Evolutionary conservation across 2,888 invertebrate genomes (phyloP), one percentile per base, ranked within the genome.

Genomic region (Lottia gigantea): DNA sequence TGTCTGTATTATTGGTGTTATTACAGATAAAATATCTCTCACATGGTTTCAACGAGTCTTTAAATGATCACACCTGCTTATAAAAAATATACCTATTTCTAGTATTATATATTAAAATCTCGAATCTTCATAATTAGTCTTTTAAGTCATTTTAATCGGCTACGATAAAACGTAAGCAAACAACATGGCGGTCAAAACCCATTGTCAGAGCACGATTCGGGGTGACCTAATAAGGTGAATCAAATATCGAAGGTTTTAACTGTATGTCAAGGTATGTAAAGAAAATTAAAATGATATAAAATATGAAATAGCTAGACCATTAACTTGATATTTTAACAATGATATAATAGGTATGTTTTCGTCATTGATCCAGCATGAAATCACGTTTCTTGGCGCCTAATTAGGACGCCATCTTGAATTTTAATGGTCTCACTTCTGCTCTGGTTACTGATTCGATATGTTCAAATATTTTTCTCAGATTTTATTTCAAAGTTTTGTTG

Each of bases 381-480:
- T 55, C 55, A 55, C 55, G 55, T 55, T 55, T 55, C 19, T 23
- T 55, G 55, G 55, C 55, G 55, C 55, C 55, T 55, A 55, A 55
- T 55, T 55, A 55, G 55, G 55, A 55, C 19, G 55, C 55, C 55
- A 55, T 55, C 19, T 55, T 55, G 55, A 15, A 19, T 23, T 40
- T 23, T 55, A 55, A 55, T 55, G 23, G 55, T 23, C 55, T 55
- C 55, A 23, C 12, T 55, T 55, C 55, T 55, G 19, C 19, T 55
- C 55, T 23, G 55, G 23, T 55, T 55, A 55, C 55, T 11, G 19
- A 23, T 23, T 55, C 19, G 55, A 55, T 23, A 55, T 55, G 55
- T 55, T 55, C 55, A 55, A 55, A 55, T 55, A 55, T 55, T 55
- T 40, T 55, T 55, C 55, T 55, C 55, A 55, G 55, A 19, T 55